Evolutionary conservation across 2,113 vertebrate genomes (phyloP).

Genomic region (Cacatua alba): DNA sequence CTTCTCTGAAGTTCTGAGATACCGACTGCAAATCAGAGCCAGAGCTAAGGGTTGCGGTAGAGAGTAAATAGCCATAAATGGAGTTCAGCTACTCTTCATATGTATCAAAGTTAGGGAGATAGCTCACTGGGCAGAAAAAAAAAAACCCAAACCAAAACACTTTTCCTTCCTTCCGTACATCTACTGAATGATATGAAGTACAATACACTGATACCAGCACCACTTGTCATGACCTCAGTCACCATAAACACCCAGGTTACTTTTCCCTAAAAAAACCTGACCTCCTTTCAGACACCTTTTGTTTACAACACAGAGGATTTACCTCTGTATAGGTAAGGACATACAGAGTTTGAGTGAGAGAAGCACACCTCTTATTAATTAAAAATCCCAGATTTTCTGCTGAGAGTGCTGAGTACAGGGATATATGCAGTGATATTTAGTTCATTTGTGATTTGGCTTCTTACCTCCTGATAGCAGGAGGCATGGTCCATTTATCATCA

Average conservation of each 20-base stretch:
- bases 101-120: neutral
- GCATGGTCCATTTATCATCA: neutral
- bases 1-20: neutral
- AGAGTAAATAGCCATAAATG: neutral
- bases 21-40: neutral
- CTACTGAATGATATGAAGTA: neutral
- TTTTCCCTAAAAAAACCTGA: neutral
- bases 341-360: neutral
- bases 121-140: neutral
- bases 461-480: neutral
- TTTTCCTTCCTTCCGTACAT: neutral
- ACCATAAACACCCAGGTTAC: neutral
- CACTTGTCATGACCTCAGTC: neutral
- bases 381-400: neutral
- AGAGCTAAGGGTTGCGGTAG: neutral
- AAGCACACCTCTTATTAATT: neutral
- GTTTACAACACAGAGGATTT: neutral
- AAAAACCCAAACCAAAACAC: neutral
- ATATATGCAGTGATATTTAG: neutral
- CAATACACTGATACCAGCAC: neutral
- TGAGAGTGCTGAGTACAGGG: neutral
- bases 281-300: neutral
- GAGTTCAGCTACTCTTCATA: neutral
- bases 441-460: constrained; percentile 10
- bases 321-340: neutral